These are phyloP conservation scores for Meda fulgida DNA, from an alignment of 2,797 vertebrate genomes.

Conservation along the genomic window DNA sequence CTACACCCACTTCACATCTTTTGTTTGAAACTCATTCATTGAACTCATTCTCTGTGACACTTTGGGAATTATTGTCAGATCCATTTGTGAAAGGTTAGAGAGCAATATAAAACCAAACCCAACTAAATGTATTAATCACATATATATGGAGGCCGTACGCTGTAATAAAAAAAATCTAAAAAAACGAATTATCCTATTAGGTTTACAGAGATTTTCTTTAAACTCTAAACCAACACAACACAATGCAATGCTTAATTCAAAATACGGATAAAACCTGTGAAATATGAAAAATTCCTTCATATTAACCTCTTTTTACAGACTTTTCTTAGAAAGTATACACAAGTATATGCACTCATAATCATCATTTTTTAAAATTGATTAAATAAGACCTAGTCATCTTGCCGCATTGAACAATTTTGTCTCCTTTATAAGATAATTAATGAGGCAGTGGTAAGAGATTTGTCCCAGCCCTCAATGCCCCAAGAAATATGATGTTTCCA, in stretches of 20 bases:
- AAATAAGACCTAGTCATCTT: neutral
- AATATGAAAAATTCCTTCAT: neutral
- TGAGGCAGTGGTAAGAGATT: conserved; percentile 68
- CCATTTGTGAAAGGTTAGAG: conserved; percentile 9
- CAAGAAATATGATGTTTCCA: conserved; percentile 72
- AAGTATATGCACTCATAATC: neutral
- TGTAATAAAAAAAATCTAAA: neutral
- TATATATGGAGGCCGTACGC: neutral
- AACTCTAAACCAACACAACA: neutral
- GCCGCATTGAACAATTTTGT: neutral
- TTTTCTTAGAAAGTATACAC: neutral
- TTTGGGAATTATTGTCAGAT: conserved; percentile 19
- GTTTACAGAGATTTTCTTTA: neutral
- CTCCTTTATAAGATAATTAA: conserved; percentile 70
- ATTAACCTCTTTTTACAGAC: neutral
- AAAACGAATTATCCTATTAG: neutral
- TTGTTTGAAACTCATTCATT: conserved; percentile 28
- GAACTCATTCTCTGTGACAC: conserved; percentile 11
- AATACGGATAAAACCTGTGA: neutral
- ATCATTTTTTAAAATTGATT: neutral
- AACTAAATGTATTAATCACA: neutral
- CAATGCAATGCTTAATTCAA: neutral
- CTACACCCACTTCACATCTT: conserved; percentile 28
- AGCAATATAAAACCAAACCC: conserved; percentile 14
- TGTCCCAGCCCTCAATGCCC: conserved; percentile 65